Evolutionary conservation across 2,797 vertebrate species (phyloP).

Genomic region (Clamator glandarius): DNA sequence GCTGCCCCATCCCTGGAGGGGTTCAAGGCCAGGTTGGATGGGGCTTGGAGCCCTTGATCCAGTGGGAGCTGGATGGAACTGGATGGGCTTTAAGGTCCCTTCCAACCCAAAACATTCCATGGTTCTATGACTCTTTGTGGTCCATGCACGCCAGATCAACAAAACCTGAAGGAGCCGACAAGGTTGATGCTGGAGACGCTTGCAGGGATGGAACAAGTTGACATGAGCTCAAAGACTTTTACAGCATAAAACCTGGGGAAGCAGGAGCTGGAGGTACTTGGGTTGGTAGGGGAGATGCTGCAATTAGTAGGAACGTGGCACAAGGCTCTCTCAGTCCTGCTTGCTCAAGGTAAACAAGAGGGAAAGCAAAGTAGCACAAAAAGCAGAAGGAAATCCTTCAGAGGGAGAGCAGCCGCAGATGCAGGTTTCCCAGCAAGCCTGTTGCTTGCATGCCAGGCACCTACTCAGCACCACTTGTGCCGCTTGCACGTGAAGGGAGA

Average conservation of each 20-base stretch:
- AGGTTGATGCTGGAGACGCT: background rate
- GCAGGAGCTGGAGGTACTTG: background rate
- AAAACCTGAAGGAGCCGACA: background rate
- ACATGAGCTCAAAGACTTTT: background rate
- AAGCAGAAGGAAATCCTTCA: background rate
- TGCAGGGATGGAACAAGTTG: background rate
- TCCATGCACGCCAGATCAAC: background rate
- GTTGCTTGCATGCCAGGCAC: fast-evolving
- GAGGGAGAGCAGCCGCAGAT: background rate
- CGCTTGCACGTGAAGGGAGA: background rate
- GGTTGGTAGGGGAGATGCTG: background rate
- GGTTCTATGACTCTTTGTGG: background rate
- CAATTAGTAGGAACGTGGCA: background rate
- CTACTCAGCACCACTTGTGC: fast-evolving
- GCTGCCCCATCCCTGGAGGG: no score
- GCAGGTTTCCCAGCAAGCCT: background rate
- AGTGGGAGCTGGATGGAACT: no score
- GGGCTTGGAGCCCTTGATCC: no score
- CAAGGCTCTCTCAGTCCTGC: background rate
- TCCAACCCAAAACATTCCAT: no score
- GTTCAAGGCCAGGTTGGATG: no score
- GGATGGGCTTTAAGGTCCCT: no score
- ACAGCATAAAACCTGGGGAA: background rate
- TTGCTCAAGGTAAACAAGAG: background rate
- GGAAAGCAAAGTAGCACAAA: background rate